A percentile compares a stretch with the other conserved stretches of the same genome.
phyloP scores from a whole-genome alignment of 2,888 invertebrate genomes.

The Hecatera dysodea region DNA sequence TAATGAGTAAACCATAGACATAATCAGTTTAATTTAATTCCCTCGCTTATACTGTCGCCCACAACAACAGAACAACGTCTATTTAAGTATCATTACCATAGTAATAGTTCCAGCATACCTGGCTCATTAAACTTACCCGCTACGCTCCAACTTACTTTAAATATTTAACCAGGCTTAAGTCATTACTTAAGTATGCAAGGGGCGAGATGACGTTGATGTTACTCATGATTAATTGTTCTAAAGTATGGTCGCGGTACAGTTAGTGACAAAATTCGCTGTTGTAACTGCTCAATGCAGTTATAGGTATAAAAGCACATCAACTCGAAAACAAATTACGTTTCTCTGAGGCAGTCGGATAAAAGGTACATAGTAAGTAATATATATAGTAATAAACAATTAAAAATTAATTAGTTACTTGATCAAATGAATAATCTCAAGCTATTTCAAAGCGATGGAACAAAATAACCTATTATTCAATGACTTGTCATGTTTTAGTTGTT shows the following conservation, averaged over 20 bases:
- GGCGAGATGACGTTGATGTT: slow-evolving; percentile 64
- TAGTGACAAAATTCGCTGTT: not conserved
- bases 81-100: slow-evolving; percentile 54
- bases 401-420: too few species aligned
- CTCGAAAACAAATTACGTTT: too few species aligned
- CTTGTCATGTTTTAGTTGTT: too few species aligned
- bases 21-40: not conserved
- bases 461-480: too few species aligned
- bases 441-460: too few species aligned
- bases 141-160: slow-evolving; percentile 71
- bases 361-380: too few species aligned
- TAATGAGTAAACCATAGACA: too few species aligned
- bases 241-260: slow-evolving; percentile 40
- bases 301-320: too few species aligned
- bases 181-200: slow-evolving; percentile 77
- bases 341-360: too few species aligned
- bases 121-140: slow-evolving; percentile 68
- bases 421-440: too few species aligned
- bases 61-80: slow-evolving; percentile 10
- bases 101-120: slow-evolving; percentile 53
- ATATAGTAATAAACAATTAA: too few species aligned
- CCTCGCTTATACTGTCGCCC: not conserved
- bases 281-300: too few species aligned
- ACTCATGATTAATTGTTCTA: slow-evolving; percentile 66
- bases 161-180: slow-evolving; percentile 80